phyloP scores from a whole-genome alignment of 2,888 invertebrate species.

The Vanessa cardui region DNA sequence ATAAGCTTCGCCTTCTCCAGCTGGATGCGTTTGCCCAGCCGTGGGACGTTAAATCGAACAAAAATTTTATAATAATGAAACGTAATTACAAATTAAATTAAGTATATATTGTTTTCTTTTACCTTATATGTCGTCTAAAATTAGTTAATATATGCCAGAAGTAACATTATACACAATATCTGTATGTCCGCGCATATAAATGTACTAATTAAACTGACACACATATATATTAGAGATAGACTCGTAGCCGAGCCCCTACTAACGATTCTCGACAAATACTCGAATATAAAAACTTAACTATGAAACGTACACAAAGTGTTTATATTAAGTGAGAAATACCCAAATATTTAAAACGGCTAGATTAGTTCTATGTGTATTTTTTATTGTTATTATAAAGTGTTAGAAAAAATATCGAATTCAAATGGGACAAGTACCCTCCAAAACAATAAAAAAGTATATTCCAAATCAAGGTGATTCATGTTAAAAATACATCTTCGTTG shows the following conservation, averaged over 20 bases:
- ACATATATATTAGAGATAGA: constrained; percentile 36
- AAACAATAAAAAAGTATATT: too few relatives aligned
- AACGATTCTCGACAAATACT: constrained; percentile 32
- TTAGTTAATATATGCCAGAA: constrained; percentile 32
- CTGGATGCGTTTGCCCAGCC: too few relatives aligned
- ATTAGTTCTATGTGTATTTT: too few relatives aligned
- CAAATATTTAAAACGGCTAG: too few relatives aligned
- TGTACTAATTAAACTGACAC: constrained; percentile 36
- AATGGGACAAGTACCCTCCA: too few relatives aligned
- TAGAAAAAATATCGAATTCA: too few relatives aligned
- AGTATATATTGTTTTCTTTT: neutral
- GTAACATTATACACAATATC: constrained; percentile 33
- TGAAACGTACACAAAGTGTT: neutral
- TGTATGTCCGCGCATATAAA: constrained; percentile 39
- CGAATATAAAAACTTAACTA: neutral
- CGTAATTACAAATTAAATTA: neutral
- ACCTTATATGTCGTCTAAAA: constrained; percentile 13
- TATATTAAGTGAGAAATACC: neutral
- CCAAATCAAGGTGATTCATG: too few relatives aligned
- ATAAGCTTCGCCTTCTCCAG: too few relatives aligned
- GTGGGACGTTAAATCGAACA: neutral
- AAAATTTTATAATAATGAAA: neutral
- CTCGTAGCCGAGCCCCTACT: constrained; percentile 27
- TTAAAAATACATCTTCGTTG: too few relatives aligned
- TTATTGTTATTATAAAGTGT: too few relatives aligned